These are phyloP conservation scores for Carcinoscorpius rotundicauda DNA, from an alignment of 1,140 invertebrate species.

Conservation along the genomic window DNA sequence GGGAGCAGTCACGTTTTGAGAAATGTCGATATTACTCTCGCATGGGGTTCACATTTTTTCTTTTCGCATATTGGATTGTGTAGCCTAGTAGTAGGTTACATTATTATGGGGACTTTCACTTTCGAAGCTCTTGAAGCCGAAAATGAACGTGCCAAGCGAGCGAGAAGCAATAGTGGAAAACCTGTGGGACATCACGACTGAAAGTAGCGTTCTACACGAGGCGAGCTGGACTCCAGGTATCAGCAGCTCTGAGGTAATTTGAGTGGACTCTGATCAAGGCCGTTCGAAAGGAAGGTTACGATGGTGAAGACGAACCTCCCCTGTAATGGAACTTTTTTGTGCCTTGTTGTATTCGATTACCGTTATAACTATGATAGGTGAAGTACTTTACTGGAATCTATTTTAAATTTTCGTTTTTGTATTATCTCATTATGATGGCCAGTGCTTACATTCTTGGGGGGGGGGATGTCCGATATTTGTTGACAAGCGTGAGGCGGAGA, in stretches of 20 bases:
- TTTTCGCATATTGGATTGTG: slow-evolving; percentile 79
- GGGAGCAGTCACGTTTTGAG: slow-evolving; percentile 11
- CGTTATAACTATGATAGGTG: slow-evolving; percentile 39
- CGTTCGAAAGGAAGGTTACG: slow-evolving; percentile 28
- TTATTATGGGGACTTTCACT: slow-evolving; percentile 82
- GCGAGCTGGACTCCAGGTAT: slow-evolving; percentile 28
- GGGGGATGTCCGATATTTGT: too few relatives aligned
- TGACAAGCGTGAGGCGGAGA: too few relatives aligned
- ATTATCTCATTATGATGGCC: too few relatives aligned
- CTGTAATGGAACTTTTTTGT: slow-evolving; percentile 34
- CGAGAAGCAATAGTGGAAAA: slow-evolving; percentile 21
- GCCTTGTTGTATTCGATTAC: slow-evolving; percentile 37
- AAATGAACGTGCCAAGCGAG: slow-evolving; percentile 19
- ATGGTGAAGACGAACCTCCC: slow-evolving; percentile 27
- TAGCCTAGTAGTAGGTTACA: slow-evolving; percentile 84
- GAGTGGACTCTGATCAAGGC: slow-evolving; percentile 26
- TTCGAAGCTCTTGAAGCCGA: slow-evolving; percentile 52
- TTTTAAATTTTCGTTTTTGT: too few relatives aligned
- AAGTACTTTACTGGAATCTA: slow-evolving; percentile 6
- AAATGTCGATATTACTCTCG: slow-evolving; percentile 25
- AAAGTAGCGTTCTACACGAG: slow-evolving; percentile 26
- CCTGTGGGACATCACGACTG: slow-evolving; percentile 31
- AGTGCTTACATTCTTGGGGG: too few relatives aligned
- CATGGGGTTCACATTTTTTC: slow-evolving; percentile 41
- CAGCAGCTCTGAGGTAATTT: slow-evolving; percentile 23